Percentiles rank a stretch among this genome's conserved stretches.
phyloP scores from a whole-genome alignment of 1,140 invertebrate species.

The Palaemon carinicauda region DNA sequence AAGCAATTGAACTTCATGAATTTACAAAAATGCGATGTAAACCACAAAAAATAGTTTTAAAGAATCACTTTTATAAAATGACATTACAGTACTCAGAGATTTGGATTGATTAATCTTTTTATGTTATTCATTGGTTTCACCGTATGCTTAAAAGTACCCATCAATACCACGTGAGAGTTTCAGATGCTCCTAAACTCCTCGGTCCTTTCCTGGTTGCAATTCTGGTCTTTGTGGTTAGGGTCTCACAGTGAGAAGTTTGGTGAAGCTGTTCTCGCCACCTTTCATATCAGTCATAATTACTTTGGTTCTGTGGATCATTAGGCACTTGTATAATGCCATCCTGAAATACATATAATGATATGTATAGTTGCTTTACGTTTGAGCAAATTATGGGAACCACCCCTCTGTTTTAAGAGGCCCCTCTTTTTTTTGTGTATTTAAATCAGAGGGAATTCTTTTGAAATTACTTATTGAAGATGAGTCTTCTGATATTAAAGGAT shows the following conservation, averaged over 20 bases:
- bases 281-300: background rate
- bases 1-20: too few species aligned
- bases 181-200: background rate
- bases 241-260: conserved; percentile 52
- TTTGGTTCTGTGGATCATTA: background rate
- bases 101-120: too few species aligned
- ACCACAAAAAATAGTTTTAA: too few species aligned
- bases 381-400: conserved; percentile 43
- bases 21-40: too few species aligned
- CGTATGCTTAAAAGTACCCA: too few species aligned
- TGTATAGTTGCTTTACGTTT: conserved; percentile 21
- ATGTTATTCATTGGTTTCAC: too few species aligned
- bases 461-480: background rate
- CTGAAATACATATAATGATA: conserved; percentile 13
- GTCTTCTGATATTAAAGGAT: background rate
- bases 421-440: background rate
- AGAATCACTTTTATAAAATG: too few species aligned
- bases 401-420: conserved; percentile 39
- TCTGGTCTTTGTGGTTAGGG: conserved; percentile 45
- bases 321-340: background rate
- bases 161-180: too few species aligned
- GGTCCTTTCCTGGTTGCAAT: background rate
- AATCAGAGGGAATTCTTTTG: background rate
- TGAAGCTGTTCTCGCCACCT: conserved; percentile 13
- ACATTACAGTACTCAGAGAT: too few species aligned